Percentiles rank a stretch among this genome's conserved stretches.
These are phyloP conservation scores for Clusia tigrina DNA, from an alignment of 2,888 invertebrate species.

Conservation along the genomic window DNA sequence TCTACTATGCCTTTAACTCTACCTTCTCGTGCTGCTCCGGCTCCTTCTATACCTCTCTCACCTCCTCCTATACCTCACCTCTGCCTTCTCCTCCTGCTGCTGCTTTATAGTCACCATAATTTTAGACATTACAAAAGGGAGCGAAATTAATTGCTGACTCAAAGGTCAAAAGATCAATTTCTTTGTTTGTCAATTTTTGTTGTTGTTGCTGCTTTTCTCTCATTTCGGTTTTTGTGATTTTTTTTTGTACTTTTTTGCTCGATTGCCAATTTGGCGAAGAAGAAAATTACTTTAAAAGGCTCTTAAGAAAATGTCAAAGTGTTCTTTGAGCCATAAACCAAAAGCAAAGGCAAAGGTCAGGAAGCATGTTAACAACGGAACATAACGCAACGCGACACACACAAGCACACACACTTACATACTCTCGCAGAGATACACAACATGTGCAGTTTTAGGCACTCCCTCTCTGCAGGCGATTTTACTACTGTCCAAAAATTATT, in stretches of 20 bases:
- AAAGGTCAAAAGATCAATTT: conserved; percentile 8
- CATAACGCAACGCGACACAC: not conserved
- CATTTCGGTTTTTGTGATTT: not conserved
- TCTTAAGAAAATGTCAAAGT: not conserved
- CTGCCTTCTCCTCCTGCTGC: not conserved
- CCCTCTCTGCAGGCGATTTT: too few species aligned
- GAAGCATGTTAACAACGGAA: not conserved
- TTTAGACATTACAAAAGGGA: not conserved
- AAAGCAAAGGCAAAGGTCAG: not conserved
- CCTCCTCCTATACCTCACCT: too few species aligned
- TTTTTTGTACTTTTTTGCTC: not conserved
- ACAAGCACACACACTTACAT: not conserved
- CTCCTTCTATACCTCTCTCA: too few species aligned
- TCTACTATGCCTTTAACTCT: too few species aligned
- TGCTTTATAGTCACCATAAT: not conserved
- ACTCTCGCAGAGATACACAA: not conserved
- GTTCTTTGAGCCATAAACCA: not conserved
- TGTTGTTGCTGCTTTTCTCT: not conserved
- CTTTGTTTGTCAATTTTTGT: not conserved
- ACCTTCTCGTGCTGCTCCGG: too few species aligned
- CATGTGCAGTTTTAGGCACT: too few species aligned
- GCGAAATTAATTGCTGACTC: not conserved
- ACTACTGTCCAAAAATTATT: too few species aligned
- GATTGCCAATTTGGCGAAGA: not conserved
- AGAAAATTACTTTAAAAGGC: not conserved